phyloP scores from a whole-genome alignment of 2,797 vertebrate species.

The Poecilia velifera region DNA sequence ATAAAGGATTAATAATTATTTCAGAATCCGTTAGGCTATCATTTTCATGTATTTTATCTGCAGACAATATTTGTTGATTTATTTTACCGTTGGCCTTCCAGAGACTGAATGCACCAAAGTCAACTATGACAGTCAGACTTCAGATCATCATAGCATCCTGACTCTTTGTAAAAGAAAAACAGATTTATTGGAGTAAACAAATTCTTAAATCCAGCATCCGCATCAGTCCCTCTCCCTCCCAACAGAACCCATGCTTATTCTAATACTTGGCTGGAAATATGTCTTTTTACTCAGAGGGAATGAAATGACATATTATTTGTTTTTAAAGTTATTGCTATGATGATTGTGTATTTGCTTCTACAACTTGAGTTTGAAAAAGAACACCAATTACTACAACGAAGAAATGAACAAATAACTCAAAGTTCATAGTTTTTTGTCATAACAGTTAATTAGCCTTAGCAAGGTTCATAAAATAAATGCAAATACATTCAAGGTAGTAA shows the following conservation, averaged over 20 bases:
- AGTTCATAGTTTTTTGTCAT: background rate
- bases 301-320: background rate
- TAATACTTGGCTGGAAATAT: background rate
- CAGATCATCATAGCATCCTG: background rate
- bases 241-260: background rate
- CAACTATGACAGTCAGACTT: no score
- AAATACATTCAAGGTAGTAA: background rate
- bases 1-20: background rate
- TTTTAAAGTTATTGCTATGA: background rate
- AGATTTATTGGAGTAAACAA: background rate
- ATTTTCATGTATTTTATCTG: background rate
- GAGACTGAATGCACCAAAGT: background rate
- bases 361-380: background rate
- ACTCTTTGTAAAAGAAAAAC: background rate
- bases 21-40: background rate
- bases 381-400: background rate
- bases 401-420: background rate
- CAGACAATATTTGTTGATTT: background rate
- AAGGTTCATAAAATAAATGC: background rate
- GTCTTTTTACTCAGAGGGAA: background rate
- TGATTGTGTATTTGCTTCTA: background rate
- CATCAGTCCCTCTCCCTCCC: background rate
- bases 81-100: background rate
- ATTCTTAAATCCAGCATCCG: background rate
- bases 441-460: background rate